Percentiles rank a stretch among this genome's conserved stretches.
Evolutionary conservation across 2,888 invertebrate genomes (phyloP).

Genomic region (Dexiosoma caninum): DNA sequence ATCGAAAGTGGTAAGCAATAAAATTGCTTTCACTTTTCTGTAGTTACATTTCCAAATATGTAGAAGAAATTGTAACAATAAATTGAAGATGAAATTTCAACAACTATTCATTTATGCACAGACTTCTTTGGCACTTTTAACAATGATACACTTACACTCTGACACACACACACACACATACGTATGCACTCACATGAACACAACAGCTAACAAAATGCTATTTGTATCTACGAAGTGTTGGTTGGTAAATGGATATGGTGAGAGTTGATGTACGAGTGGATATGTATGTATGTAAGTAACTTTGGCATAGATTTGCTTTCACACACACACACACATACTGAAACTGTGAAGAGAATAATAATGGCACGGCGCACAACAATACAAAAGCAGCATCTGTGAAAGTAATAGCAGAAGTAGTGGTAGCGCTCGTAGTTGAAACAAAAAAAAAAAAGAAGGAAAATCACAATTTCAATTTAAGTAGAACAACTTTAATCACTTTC

Average conservation of each 20-base stretch:
- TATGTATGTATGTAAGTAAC: too few relatives aligned
- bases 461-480: constrained; percentile 58
- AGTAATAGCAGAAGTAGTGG: background rate
- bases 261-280: too few relatives aligned
- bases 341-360: background rate
- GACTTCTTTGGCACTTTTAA: background rate
- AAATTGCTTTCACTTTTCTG: too few relatives aligned
- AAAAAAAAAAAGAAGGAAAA: constrained; percentile 16
- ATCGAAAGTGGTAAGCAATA: too few relatives aligned
- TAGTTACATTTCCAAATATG: too few relatives aligned
- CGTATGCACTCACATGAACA: background rate
- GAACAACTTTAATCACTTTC: constrained; percentile 62
- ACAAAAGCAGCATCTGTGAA: background rate
- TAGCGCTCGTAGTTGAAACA: too few relatives aligned
- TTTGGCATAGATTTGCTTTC: background rate
- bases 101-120: background rate
- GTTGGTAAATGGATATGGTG: background rate
- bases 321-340: background rate
- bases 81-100: constrained; percentile 13
- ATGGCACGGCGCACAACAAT: background rate
- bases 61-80: background rate
- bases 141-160: background rate
- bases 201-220: too few relatives aligned
- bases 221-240: background rate
- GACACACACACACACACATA: background rate